A percentile compares a stretch with the other conserved stretches of the same genome.
Evolutionary conservation across 2,113 vertebrate genomes (phyloP).

Genomic region (Aplodontia rufa): DNA sequence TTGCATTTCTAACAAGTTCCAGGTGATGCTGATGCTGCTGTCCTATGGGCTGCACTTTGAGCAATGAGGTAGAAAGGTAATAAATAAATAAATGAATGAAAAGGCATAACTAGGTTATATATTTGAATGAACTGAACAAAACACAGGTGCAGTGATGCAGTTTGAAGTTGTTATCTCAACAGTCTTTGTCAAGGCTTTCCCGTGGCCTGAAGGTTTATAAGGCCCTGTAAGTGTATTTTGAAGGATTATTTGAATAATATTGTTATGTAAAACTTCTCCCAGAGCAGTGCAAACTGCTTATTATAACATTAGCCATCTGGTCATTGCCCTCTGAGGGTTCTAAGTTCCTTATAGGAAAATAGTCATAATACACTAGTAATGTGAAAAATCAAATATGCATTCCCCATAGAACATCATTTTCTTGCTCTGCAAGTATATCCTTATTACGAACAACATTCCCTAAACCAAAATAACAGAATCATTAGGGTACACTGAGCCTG

Average conservation of each 20-base stretch:
- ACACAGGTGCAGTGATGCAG: not conserved
- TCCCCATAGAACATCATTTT: slow-evolving; percentile 52
- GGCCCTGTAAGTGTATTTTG: not conserved
- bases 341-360: slow-evolving; percentile 67
- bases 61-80: not conserved
- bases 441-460: slow-evolving; percentile 49
- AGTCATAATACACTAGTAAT: slow-evolving; percentile 52
- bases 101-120: not conserved
- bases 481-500: not conserved
- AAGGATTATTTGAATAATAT: slow-evolving; percentile 60
- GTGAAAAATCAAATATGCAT: slow-evolving; percentile 39
- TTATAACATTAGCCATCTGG: slow-evolving; percentile 58
- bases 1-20: not conserved
- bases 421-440: slow-evolving; percentile 32
- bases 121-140: not conserved
- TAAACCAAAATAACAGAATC: slow-evolving; percentile 47
- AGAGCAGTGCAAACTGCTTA: slow-evolving; percentile 33
- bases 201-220: slow-evolving; percentile 37
- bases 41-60: not conserved
- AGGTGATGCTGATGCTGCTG: not conserved
- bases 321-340: slow-evolving; percentile 27
- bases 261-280: slow-evolving; percentile 45
- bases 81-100: not conserved
- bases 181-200: slow-evolving; percentile 42
- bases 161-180: not conserved